These are phyloP conservation scores for Dryobota labecula DNA, from an alignment of 2,888 invertebrate species.

Conservation along the genomic window DNA sequence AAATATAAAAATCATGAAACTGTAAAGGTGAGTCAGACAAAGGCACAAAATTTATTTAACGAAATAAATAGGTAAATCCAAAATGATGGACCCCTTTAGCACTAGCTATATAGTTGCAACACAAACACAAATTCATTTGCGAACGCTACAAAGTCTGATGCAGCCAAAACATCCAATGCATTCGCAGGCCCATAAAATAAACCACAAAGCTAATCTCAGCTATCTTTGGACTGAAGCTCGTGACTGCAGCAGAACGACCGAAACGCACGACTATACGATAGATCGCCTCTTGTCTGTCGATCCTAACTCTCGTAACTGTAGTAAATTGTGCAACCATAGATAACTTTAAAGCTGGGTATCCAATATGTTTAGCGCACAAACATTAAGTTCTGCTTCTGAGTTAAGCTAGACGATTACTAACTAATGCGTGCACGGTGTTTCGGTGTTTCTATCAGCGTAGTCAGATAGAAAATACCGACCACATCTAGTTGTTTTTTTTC, in stretches of 20 bases:
- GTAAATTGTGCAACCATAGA: conserved; percentile 39
- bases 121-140: conserved; percentile 10
- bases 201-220: conserved; percentile 56
- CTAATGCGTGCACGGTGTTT: background rate
- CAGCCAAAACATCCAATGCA: conserved; percentile 31
- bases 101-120: background rate
- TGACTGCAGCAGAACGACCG: conserved; percentile 48
- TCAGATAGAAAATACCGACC: too few relatives aligned
- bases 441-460: background rate
- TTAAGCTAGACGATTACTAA: background rate
- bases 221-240: conserved; percentile 54
- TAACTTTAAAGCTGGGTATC: conserved; percentile 14
- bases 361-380: background rate
- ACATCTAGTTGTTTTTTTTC: background rate
- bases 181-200: conserved; percentile 53
- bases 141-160: conserved; percentile 16
- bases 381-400: background rate
- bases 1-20: background rate
- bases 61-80: background rate
- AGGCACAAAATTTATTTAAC: background rate
- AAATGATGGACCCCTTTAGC: background rate
- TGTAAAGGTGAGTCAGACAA: background rate
- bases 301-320: conserved; percentile 34
- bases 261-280: conserved; percentile 55
- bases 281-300: conserved; percentile 46